These are phyloP conservation scores for Sphaeramia orbicularis DNA, from an alignment of 2,797 vertebrate genomes.

Conservation along the genomic window DNA sequence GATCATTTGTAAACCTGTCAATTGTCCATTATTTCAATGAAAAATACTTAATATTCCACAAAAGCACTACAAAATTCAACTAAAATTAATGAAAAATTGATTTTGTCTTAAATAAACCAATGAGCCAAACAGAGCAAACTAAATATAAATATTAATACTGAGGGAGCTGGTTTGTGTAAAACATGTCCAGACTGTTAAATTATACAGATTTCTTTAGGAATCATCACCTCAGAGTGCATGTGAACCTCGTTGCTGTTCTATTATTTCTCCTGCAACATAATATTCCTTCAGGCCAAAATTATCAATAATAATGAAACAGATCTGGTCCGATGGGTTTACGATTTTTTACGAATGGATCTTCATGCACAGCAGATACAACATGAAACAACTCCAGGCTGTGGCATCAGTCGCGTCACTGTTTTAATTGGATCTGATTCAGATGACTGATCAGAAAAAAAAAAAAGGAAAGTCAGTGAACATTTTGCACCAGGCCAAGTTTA, in stretches of 20 bases:
- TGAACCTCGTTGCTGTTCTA: neutral
- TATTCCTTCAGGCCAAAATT: neutral
- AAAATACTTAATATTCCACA: too few relatives aligned
- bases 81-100: too few relatives aligned
- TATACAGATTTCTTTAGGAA: neutral
- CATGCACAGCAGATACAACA: neutral
- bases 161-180: too few relatives aligned
- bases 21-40: too few relatives aligned
- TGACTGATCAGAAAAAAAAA: constrained; percentile 14
- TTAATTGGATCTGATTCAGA: constrained; percentile 33
- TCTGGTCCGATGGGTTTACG: constrained; percentile 23
- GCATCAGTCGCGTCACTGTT: constrained; percentile 15
- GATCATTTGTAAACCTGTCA: too few relatives aligned
- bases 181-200: neutral
- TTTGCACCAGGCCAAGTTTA: neutral
- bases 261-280: constrained; percentile 2
- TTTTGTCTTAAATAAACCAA: neutral
- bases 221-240: neutral
- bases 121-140: neutral
- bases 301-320: neutral
- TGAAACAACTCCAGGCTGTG: constrained; percentile 25
- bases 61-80: too few relatives aligned
- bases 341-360: constrained; percentile 10
- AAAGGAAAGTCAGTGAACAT: neutral
- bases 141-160: neutral